phyloP scores from a whole-genome alignment of 2,797 vertebrate species.

The Poecilia gillii region DNA sequence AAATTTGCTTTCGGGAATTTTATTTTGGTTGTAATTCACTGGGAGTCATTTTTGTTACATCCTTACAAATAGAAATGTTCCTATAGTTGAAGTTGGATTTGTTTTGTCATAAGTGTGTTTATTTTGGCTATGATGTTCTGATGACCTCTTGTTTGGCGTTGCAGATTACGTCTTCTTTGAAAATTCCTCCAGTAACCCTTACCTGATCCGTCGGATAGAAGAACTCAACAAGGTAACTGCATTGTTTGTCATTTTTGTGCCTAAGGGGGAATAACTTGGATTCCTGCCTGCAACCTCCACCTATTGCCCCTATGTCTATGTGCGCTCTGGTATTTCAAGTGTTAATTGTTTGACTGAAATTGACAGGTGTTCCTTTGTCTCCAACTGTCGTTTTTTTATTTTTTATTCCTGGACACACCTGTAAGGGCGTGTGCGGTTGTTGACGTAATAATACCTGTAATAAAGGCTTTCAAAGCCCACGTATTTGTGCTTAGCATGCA shows the following conservation, averaged over 20 bases:
- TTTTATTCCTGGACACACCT: slow-evolving; percentile 42
- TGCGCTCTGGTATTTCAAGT: slow-evolving; percentile 21
- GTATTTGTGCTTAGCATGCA: neutral
- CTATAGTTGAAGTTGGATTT: neutral
- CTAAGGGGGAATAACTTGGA: slow-evolving; percentile 60
- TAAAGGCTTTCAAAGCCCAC: neutral
- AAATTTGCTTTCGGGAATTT: neutral
- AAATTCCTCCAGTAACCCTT: slow-evolving; percentile 98
- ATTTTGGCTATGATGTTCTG: neutral
- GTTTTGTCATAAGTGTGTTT: neutral
- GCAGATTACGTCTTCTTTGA: slow-evolving; percentile 99
- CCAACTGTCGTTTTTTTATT: slow-evolving; percentile 31
- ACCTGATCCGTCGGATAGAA: slow-evolving; percentile 97
- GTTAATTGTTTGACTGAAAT: slow-evolving; percentile 30
- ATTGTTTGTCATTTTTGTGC: slow-evolving; percentile 30
- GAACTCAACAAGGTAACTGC: slow-evolving; percentile 96
- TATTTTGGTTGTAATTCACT: neutral
- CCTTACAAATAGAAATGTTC: neutral
- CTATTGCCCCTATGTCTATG: slow-evolving; percentile 8
- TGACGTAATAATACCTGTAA: neutral
- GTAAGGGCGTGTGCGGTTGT: slow-evolving; percentile 22
- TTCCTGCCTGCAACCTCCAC: slow-evolving; percentile 28
- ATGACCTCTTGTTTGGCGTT: slow-evolving; percentile 62
- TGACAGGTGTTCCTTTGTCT: slow-evolving; percentile 45
- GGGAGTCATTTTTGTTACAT: neutral